These are phyloP conservation scores for Rhinoptilus africanus DNA, from an alignment of 2,113 vertebrate species.

Conservation along the genomic window DNA sequence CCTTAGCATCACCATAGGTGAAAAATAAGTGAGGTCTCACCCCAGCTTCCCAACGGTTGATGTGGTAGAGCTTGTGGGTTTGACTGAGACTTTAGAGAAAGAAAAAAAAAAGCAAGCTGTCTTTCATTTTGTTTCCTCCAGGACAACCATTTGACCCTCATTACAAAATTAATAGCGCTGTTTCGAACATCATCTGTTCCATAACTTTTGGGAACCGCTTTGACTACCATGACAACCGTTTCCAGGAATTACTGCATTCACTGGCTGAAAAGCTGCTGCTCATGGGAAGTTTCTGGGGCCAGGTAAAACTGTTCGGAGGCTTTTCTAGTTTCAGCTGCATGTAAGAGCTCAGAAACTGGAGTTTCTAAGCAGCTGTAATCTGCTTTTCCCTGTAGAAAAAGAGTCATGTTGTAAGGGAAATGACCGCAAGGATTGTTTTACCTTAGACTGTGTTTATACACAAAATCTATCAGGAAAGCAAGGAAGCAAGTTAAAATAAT, in stretches of 20 bases:
- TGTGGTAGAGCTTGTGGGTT: background rate
- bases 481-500: background rate
- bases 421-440: background rate
- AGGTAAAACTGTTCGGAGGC: conserved; percentile 56
- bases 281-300: conserved; percentile 32
- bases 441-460: background rate
- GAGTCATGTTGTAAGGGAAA: background rate
- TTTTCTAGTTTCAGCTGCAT: background rate
- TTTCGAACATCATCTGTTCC: conserved; percentile 84
- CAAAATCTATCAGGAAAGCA: background rate
- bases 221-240: conserved; percentile 80
- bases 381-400: background rate
- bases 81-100: background rate
- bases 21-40: background rate
- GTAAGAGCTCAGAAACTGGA: background rate
- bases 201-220: conserved; percentile 86
- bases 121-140: conserved; percentile 24
- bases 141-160: conserved; percentile 78
- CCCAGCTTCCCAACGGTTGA: background rate
- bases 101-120: background rate
- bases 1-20: background rate
- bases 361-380: background rate
- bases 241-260: conserved; percentile 77
- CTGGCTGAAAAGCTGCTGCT: conserved; percentile 72
- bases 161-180: conserved; percentile 75